Conservation (phyloP, 2,113 vertebrate genomes). For the Natator depressus region DNA sequence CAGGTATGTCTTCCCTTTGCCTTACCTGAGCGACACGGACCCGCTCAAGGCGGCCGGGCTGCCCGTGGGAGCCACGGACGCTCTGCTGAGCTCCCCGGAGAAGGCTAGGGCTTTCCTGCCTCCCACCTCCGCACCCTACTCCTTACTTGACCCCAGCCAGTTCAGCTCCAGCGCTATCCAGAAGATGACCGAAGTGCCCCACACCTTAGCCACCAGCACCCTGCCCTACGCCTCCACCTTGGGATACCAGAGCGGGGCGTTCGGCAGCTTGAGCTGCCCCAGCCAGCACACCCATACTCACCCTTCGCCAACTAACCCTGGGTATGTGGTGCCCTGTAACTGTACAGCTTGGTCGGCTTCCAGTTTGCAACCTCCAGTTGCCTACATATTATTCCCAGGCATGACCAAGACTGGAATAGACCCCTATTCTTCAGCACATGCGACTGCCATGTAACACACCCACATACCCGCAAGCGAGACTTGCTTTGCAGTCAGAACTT, state of each 20-base stretch:
- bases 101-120: slow-evolving; percentile 97
- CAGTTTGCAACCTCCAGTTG: slow-evolving; percentile 98
- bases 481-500: slow-evolving; percentile 71
- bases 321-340: slow-evolving; percentile 99
- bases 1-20: slow-evolving; percentile 99
- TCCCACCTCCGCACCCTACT: slow-evolving; percentile 94
- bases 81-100: slow-evolving; percentile 90
- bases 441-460: slow-evolving; percentile 92
- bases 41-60: slow-evolving; percentile 94
- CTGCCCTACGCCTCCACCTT: slow-evolving; percentile 97
- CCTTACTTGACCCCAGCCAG: slow-evolving; percentile 97
- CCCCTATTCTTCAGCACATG: slow-evolving; percentile 97
- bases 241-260: slow-evolving; percentile 99
- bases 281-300: slow-evolving; percentile 99
- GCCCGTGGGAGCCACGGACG: slow-evolving; percentile 92
- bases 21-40: slow-evolving; percentile 98
- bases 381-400: slow-evolving; percentile 99
- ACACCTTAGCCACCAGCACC: slow-evolving; percentile 93
- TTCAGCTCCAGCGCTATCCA: slow-evolving; percentile 97
- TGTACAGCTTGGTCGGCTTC: slow-evolving; percentile 98
- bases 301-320: slow-evolving; percentile 98
- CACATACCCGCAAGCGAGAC: neutral
- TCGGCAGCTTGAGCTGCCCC: slow-evolving; percentile 94
- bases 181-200: slow-evolving; percentile 99
- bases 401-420: slow-evolving; percentile 99